phyloP scores from a whole-genome alignment of 2,888 invertebrate genomes.

The Pristionchus mayeri region DNA sequence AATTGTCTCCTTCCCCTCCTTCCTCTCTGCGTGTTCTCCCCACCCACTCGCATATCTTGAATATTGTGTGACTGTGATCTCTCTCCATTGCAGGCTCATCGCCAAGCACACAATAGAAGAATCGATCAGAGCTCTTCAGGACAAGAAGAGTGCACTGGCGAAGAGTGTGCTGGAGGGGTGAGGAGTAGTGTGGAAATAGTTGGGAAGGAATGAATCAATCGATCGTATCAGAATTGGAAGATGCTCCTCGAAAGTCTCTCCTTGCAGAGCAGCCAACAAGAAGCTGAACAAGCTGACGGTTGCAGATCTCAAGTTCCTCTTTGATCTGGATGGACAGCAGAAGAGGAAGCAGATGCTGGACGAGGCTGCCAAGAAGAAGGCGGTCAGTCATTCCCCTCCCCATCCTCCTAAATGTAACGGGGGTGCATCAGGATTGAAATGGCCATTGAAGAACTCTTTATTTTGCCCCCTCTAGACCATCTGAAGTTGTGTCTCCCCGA shows the following conservation, averaged over 20 bases:
- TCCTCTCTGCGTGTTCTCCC: too few species aligned
- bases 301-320: slow-evolving; percentile 68
- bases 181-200: not conserved
- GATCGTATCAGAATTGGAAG: too few species aligned
- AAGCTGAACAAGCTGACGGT: slow-evolving; percentile 69
- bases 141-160: slow-evolving; percentile 86
- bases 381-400: not conserved
- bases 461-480: too few species aligned
- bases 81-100: slow-evolving; percentile 83
- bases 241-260: too few species aligned
- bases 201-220: not conserved
- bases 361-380: not conserved
- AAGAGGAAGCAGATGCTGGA: slow-evolving; percentile 10
- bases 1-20: slow-evolving; percentile 48
- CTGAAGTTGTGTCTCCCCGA: too few species aligned
- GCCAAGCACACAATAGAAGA: slow-evolving; percentile 91
- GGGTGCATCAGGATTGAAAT: too few species aligned
- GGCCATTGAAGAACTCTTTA: too few species aligned
- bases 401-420: too few species aligned
- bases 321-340: slow-evolving; percentile 55
- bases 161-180: slow-evolving; percentile 72
- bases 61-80: too few species aligned
- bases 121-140: slow-evolving; percentile 86
- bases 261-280: slow-evolving; percentile 64
- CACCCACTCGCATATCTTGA: too few species aligned